phyloP scores from a whole-genome alignment of 2,113 vertebrate species.

The Fukomys damarensis region DNA sequence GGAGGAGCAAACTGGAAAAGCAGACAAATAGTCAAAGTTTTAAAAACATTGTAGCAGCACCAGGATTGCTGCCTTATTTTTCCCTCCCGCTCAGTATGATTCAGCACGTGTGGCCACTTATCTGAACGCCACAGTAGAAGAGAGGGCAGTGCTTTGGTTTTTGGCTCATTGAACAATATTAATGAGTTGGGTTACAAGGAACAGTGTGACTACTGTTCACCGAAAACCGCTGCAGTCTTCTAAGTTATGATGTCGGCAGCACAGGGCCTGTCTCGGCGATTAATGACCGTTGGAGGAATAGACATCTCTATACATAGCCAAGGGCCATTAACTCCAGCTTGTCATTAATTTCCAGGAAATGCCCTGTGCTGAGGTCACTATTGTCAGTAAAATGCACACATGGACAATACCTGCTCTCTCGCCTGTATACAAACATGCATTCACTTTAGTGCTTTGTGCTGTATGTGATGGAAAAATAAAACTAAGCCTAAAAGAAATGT shows the following conservation, averaged over 20 bases:
- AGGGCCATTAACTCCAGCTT: slow-evolving; percentile 84
- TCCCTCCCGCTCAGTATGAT: slow-evolving; percentile 26
- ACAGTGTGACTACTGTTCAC: slow-evolving; percentile 68
- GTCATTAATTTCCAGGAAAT: slow-evolving; percentile 80
- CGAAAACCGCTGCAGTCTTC: slow-evolving; percentile 72
- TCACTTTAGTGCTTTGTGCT: slow-evolving; percentile 27
- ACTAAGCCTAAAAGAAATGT: neutral
- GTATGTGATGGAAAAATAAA: neutral
- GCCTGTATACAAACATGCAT: slow-evolving; percentile 9
- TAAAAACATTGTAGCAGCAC: neutral
- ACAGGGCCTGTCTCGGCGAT: slow-evolving; percentile 83
- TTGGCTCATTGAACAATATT: slow-evolving; percentile 78
- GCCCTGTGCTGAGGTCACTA: slow-evolving; percentile 76
- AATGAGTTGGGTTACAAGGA: slow-evolving; percentile 63
- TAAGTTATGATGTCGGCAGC: slow-evolving; percentile 72
- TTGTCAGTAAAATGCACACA: slow-evolving; percentile 78
- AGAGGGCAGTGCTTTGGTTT: slow-evolving; percentile 71
- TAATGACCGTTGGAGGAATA: slow-evolving; percentile 83
- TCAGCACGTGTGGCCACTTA: slow-evolving; percentile 68
- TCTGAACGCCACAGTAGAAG: slow-evolving; percentile 62
- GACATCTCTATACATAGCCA: slow-evolving; percentile 74
- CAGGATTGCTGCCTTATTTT: slow-evolving; percentile 40
- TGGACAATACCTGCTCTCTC: slow-evolving; percentile 55
- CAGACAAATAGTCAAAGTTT: slow-evolving; percentile 19
- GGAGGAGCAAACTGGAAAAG: slow-evolving; percentile 8